Evolutionary conservation across 2,797 vertebrate species (phyloP).

Genomic region (Hylomyscus alleni): DNA sequence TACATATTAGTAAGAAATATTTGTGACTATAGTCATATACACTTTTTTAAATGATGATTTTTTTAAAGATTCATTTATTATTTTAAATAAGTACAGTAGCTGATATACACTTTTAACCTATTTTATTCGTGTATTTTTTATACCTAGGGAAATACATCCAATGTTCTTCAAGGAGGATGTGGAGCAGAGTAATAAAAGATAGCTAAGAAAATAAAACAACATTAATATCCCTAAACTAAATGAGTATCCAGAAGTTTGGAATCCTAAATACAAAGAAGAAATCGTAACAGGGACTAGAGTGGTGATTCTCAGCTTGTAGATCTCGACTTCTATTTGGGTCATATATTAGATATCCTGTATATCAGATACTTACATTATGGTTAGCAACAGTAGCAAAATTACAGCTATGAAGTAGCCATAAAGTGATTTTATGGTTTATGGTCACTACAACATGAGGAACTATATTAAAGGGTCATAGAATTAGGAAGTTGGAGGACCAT

Average conservation of each 20-base stretch:
- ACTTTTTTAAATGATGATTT: neutral
- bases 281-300: neutral
- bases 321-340: too few relatives aligned
- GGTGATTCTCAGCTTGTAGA: neutral
- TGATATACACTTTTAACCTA: neutral
- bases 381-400: neutral
- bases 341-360: neutral
- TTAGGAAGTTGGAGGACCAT: neutral
- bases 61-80: too few relatives aligned
- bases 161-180: neutral
- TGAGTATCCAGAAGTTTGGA: neutral
- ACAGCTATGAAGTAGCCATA: neutral
- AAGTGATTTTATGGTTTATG: neutral
- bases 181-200: neutral
- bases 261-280: neutral
- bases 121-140: slow-evolving; percentile 1
- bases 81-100: too few relatives aligned
- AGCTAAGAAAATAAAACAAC: slow-evolving; percentile 22
- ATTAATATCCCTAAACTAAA: neutral
- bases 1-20: slow-evolving; percentile 9
- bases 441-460: neutral
- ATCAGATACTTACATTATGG: neutral
- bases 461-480: neutral
- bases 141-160: neutral
- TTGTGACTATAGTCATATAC: neutral